Evolutionary conservation across 2,797 vertebrate species (phyloP), one percentile per base, ranked within the genome.

Genomic region (Sebastes baramenuke): DNA sequence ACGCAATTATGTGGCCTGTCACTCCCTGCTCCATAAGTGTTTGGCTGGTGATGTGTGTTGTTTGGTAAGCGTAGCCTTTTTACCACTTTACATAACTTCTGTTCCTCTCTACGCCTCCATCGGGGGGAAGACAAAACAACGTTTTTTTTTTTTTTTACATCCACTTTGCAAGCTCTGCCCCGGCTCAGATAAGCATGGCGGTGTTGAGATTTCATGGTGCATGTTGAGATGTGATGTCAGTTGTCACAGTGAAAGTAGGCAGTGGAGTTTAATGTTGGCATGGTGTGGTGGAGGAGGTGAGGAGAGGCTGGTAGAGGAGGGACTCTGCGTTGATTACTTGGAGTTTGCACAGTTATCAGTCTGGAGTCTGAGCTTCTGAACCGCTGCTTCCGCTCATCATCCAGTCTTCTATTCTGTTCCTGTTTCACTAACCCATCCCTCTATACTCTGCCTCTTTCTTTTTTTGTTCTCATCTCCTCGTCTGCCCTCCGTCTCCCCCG

Each of bases 1-100:
- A 72, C 11, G 32, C 80, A 82, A 86, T 88, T 82, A 85, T 65
- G 62, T 10, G 30, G 52, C 72, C 72, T 78, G 83, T 82, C 84
- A 66, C 32, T 76, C 42, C 30, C 8, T 36, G 49, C 59, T 86
- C 24, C 6, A 72, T 82, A 67, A 66, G 34, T 24, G 42, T 67
- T 36, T 36, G n/a, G 29, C 2, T 46, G 65, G 13, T 27, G 67
- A 22, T 72, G 54, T 75, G 34, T 75, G 32, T 64, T 72, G 38
- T 55, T 73, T 58, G 22, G 16, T 52, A 27, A 4, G 8, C 9
- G 59, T 10, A 34, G n/a, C 13, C 49, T 71, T 75, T 75, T 30
- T 20, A 46, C 61, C 60, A 46, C 61, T 59, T 1, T 2, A 56
- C 65, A 52, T 36, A 14, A 34, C 70, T 55, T 60, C 27, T 75